phyloP scores from a whole-genome alignment of 2,113 vertebrate genomes.

The Grus americana region DNA sequence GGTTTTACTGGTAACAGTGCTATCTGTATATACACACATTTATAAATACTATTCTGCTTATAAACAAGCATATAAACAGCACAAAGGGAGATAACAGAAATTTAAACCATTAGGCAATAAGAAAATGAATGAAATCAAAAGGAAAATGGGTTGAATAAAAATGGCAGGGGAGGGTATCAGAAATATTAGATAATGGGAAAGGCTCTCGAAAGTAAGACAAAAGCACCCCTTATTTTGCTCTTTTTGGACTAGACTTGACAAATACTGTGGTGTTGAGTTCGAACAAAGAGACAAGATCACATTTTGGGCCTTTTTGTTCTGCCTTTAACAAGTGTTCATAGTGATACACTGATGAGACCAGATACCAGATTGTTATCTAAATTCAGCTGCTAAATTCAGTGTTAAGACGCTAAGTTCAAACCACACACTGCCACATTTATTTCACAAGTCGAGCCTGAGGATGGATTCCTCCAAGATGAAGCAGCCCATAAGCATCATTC shows the following conservation, averaged over 20 bases:
- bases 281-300: slow-evolving; percentile 52
- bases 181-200: not conserved
- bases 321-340: slow-evolving; percentile 62
- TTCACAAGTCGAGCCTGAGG: slow-evolving; percentile 62
- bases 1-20: not conserved
- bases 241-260: slow-evolving; percentile 28
- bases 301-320: slow-evolving; percentile 65
- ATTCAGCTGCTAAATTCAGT: slow-evolving; percentile 71
- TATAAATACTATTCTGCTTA: not conserved
- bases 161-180: not conserved
- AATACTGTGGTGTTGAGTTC: not conserved
- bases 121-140: not conserved
- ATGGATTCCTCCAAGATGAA: slow-evolving; percentile 51
- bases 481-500: slow-evolving; percentile 41
- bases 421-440: slow-evolving; percentile 62
- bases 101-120: not conserved
- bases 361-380: slow-evolving; percentile 72
- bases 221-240: slow-evolving; percentile 14
- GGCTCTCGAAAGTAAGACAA: not conserved
- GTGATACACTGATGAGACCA: slow-evolving; percentile 65
- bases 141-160: not conserved
- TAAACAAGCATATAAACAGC: not conserved
- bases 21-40: not conserved
- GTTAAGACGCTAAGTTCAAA: slow-evolving; percentile 68
- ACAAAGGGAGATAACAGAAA: not conserved